A percentile compares a stretch with the other conserved stretches of the same genome.
Conservation (phyloP, 2,113 vertebrate species). For the Amphiprion percula region DNA sequence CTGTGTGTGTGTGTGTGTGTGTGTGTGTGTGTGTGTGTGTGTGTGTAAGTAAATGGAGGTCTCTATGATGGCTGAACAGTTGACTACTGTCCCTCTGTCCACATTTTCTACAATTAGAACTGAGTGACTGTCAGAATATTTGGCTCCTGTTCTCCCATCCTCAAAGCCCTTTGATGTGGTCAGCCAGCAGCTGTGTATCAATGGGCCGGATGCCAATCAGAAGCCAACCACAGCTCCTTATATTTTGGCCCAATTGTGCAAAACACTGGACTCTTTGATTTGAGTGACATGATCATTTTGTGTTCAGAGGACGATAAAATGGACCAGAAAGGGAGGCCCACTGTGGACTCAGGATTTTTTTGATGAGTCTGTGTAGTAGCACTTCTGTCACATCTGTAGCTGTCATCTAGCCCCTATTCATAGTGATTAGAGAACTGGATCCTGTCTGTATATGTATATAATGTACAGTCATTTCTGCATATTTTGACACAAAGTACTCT, state of each 20-base stretch:
- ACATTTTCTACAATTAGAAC: slow-evolving; percentile 60
- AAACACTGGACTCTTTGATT: slow-evolving; percentile 56
- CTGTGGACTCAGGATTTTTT: slow-evolving; percentile 5
- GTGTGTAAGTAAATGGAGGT: slow-evolving; percentile 38
- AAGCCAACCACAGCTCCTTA: slow-evolving; percentile 39
- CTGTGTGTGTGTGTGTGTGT: background rate
- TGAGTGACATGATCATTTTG: slow-evolving; percentile 47
- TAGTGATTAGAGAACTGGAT: background rate
- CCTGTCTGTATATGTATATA: background rate
- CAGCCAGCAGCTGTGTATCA: slow-evolving; percentile 65
- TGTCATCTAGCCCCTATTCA: background rate
- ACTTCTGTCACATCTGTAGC: background rate
- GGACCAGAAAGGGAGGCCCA: background rate
- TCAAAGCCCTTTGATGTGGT: slow-evolving; percentile 62
- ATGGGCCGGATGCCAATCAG: slow-evolving; percentile 57
- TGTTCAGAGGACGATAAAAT: slow-evolving; percentile 8
- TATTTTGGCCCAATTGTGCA: slow-evolving; percentile 37
- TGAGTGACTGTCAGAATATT: slow-evolving; percentile 56
- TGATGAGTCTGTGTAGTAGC: slow-evolving; percentile 16
- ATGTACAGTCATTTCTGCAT: slow-evolving; percentile 5
- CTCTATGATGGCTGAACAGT: slow-evolving; percentile 53
- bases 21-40: background rate
- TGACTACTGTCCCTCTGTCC: slow-evolving; percentile 50
- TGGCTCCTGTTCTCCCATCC: slow-evolving; percentile 53
- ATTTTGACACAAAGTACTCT: background rate